Conservation (phyloP, 64 coral and sea anemone genomes). For the Pocillopora damicornis region DNA sequence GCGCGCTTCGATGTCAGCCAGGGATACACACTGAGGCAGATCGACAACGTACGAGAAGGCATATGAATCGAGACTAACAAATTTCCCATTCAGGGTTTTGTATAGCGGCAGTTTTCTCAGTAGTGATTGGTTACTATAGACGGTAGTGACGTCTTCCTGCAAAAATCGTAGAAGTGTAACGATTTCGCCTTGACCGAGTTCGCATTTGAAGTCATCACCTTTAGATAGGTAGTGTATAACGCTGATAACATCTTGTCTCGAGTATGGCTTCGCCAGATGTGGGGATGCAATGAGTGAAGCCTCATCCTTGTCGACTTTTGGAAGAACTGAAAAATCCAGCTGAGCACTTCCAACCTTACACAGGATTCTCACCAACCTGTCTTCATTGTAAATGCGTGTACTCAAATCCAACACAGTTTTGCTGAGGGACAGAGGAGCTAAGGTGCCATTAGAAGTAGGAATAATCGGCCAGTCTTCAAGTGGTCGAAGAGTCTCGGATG, state of each 20-base stretch:
- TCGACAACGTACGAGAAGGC: slow-evolving; percentile 60
- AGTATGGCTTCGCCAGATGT: slow-evolving; percentile 69
- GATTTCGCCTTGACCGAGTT: slow-evolving; percentile 59
- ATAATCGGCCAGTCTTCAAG: slow-evolving; percentile 89
- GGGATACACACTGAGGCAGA: slow-evolving; percentile 43
- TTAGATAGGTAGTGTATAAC: slow-evolving; percentile 68
- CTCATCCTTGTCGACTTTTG: slow-evolving; percentile 44
- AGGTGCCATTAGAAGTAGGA: slow-evolving; percentile 61
- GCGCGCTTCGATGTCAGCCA: slow-evolving; percentile 61
- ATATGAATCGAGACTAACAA: slow-evolving; percentile 53
- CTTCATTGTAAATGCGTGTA: slow-evolving; percentile 41
- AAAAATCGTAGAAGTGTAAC: slow-evolving; percentile 68
- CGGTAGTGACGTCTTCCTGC: slow-evolving; percentile 84
- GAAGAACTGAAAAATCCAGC: slow-evolving; percentile 72
- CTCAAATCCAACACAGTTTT: slow-evolving; percentile 84
- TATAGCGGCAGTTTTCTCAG: slow-evolving; percentile 71
- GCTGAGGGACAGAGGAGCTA: slow-evolving; percentile 68
- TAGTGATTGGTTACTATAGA: slow-evolving; percentile 72
- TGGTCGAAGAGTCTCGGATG: slow-evolving; percentile 57
- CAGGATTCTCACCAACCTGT: slow-evolving; percentile 58
- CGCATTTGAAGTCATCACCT: slow-evolving; percentile 42
- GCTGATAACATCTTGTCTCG: slow-evolving; percentile 66
- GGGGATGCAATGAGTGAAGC: slow-evolving; percentile 52
- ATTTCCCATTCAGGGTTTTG: slow-evolving; percentile 66
- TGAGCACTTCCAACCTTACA: slow-evolving; percentile 69